These are phyloP conservation scores for Enteromius argenteus DNA, from an alignment of 2,797 vertebrate genomes.

Conservation along the genomic window DNA sequence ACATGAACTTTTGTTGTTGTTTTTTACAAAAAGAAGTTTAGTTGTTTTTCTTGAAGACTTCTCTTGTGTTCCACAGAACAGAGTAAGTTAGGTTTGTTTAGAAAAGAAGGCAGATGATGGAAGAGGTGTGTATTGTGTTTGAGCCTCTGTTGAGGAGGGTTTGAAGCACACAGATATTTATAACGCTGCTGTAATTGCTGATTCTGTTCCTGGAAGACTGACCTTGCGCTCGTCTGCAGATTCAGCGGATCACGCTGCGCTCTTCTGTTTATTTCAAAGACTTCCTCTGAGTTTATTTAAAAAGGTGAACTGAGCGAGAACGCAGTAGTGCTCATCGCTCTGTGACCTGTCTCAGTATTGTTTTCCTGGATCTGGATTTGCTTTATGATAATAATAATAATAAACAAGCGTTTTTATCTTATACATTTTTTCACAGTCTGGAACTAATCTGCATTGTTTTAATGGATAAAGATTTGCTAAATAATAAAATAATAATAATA, in stretches of 20 bases:
- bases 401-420: no score
- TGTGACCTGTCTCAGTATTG: no score
- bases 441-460: no score
- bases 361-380: no score
- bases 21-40: background rate
- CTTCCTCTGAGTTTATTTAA: slow-evolving; percentile 34
- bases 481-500: no score
- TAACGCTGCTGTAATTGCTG: no score
- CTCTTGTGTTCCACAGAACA: background rate
- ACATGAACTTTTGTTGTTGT: background rate
- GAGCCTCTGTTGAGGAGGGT: background rate
- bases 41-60: background rate
- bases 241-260: slow-evolving; percentile 36
- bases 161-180: slow-evolving; percentile 56
- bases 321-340: no score
- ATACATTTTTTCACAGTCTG: no score
- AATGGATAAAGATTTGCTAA: no score
- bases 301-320: slow-evolving; percentile 14
- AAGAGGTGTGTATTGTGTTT: slow-evolving; percentile 52
- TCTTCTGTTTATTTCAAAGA: slow-evolving; percentile 43
- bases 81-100: no score
- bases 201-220: slow-evolving; percentile 55
- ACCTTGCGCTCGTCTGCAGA: slow-evolving; percentile 25
- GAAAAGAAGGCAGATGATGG: no score
- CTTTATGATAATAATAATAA: no score